Evolutionary conservation across 2,113 vertebrate genomes (phyloP).

Genomic region (Gallinago undulata): DNA sequence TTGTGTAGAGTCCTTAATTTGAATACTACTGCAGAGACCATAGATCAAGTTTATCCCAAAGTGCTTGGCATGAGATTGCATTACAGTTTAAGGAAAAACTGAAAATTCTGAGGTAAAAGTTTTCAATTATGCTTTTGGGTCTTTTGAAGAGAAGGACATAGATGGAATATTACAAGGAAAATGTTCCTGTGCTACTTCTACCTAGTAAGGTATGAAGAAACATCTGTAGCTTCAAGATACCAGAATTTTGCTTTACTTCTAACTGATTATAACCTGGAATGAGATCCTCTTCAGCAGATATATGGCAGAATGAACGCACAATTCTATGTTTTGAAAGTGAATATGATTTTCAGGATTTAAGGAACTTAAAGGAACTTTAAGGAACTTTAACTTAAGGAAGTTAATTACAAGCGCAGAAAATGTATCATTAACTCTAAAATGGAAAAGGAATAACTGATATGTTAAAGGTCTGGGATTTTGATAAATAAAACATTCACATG

Average conservation of each 20-base stretch:
- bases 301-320: neutral
- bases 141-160: neutral
- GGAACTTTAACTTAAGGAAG: neutral
- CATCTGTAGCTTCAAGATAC: neutral
- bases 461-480: neutral
- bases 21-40: neutral
- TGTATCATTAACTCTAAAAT: neutral
- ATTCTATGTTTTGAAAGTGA: neutral
- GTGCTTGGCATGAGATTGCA: neutral
- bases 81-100: neutral
- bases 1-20: neutral
- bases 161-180: neutral
- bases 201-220: neutral
- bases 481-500: neutral
- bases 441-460: neutral
- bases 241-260: neutral
- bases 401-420: neutral
- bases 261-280: neutral
- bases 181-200: neutral
- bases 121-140: neutral
- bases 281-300: neutral
- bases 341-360: neutral
- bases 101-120: neutral
- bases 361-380: no score
- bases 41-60: neutral